phyloP scores from a whole-genome alignment of 2,888 invertebrate species.

The Anorthoa munda region DNA sequence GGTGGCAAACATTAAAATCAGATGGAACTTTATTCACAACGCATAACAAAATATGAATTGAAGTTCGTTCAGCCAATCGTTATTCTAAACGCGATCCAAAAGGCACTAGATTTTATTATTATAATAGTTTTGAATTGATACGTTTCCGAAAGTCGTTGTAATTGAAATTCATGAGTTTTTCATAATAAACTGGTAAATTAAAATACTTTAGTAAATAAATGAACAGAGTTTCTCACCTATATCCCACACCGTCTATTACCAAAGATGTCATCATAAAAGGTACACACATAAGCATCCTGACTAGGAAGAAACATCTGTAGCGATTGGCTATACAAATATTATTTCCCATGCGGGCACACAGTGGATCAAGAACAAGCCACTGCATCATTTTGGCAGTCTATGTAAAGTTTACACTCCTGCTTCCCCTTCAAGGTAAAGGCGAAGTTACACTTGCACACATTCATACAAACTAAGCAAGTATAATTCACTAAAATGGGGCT shows the following conservation, averaged over 20 bases:
- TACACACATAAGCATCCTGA: conserved; percentile 5
- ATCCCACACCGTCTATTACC: background rate
- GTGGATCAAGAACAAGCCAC: conserved; percentile 24
- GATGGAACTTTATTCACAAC: conserved; percentile 46
- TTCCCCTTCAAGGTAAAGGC: background rate
- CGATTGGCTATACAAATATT: conserved; percentile 42
- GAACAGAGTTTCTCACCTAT: background rate
- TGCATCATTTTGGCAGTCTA: conserved; percentile 24
- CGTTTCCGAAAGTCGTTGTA: conserved; percentile 78
- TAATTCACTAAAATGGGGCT: conserved; percentile 36
- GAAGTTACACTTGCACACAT: conserved; percentile 18
- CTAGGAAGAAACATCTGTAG: conserved; percentile 27
- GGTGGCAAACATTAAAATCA: conserved; percentile 53
- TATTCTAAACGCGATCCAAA: conserved; percentile 80
- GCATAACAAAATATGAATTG: conserved; percentile 54
- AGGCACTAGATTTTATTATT: conserved; percentile 82
- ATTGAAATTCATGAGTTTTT: conserved; percentile 47
- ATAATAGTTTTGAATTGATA: conserved; percentile 78
- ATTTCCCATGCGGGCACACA: conserved; percentile 20
- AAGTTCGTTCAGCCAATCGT: conserved; percentile 69
- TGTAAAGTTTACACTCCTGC: conserved; percentile 16
- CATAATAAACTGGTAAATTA: conserved; percentile 32
- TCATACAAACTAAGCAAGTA: conserved; percentile 17
- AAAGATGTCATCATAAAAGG: background rate
- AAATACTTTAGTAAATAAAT: conserved; percentile 14